phyloP scores from a whole-genome alignment of 2,888 invertebrate species.

The Rhagophthalmus giganteus region DNA sequence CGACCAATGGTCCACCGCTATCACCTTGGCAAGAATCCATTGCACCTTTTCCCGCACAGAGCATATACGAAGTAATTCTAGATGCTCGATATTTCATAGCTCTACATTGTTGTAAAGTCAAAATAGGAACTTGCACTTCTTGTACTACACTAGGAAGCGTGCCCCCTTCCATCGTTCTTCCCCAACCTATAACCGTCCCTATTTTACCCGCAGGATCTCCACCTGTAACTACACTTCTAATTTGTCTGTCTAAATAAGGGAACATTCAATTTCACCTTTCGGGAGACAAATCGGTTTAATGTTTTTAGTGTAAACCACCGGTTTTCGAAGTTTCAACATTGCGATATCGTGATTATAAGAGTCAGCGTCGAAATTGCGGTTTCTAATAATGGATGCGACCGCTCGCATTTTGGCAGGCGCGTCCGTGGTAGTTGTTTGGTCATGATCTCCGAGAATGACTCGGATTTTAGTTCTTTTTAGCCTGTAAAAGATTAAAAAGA shows the following conservation, averaged over 20 bases:
- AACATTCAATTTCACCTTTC: conserved; percentile 1
- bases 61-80: conserved; percentile 81
- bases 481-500: conserved; percentile 55
- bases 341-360: conserved; percentile 88
- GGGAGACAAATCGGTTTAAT: conserved; percentile 80
- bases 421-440: conserved; percentile 77
- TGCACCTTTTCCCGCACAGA: conserved; percentile 80
- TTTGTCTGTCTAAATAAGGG: no score
- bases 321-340: conserved; percentile 73
- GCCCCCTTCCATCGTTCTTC: conserved; percentile 80
- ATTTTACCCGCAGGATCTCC: conserved; percentile 70
- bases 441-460: conserved; percentile 82
- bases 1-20: conserved; percentile 80
- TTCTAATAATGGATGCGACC: conserved; percentile 75
- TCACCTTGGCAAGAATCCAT: conserved; percentile 90
- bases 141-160: conserved; percentile 77
- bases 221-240: conserved; percentile 50
- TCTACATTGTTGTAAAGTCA: conserved; percentile 76
- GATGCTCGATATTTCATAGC: conserved; percentile 82
- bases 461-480: conserved; percentile 79
- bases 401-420: conserved; percentile 80
- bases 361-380: conserved; percentile 81
- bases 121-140: conserved; percentile 82
- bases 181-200: conserved; percentile 86
- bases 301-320: conserved; percentile 74